Evolutionary conservation across 2,113 vertebrate genomes (phyloP).

Genomic region (Furnarius figulus): DNA sequence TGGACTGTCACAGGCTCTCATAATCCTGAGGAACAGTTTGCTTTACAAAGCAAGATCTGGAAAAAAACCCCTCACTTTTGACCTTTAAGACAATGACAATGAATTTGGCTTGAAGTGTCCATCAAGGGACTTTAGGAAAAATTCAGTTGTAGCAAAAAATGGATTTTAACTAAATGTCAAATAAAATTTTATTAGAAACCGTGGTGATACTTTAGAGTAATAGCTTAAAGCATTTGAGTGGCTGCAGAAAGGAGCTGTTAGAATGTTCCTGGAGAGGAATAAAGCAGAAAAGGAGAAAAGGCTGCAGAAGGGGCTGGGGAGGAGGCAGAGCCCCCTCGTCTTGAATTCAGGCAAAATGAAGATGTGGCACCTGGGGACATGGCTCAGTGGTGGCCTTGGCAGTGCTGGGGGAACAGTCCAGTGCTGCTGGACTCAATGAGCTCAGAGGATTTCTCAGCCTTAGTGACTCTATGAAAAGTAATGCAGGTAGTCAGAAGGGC

Average conservation of each 20-base stretch:
- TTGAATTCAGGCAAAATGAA: not conserved
- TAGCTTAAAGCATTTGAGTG: not conserved
- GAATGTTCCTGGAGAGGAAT: not conserved
- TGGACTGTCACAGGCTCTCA: not conserved
- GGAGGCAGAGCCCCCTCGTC: not conserved
- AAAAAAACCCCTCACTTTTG: slow-evolving; percentile 38
- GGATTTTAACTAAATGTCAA: slow-evolving; percentile 71
- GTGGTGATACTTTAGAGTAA: slow-evolving; percentile 4
- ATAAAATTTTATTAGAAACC: slow-evolving; percentile 60
- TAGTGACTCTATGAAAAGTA: rapidly evolving
- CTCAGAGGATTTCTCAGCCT: not conserved
- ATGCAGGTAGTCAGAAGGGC: not conserved
- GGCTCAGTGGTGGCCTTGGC: not conserved
- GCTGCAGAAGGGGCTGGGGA: not conserved
- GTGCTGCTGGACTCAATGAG: no score
- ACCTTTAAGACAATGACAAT: slow-evolving; percentile 60
- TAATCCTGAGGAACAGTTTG: slow-evolving; percentile 37
- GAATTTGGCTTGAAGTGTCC: slow-evolving; percentile 46
- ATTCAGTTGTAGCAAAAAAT: slow-evolving; percentile 51
- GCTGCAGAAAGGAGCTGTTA: not conserved
- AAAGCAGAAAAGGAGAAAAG: not conserved
- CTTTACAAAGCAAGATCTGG: slow-evolving; percentile 13
- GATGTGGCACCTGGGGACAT: not conserved
- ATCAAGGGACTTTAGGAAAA: slow-evolving; percentile 7
- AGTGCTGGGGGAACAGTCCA: not conserved